These are phyloP conservation scores for Brotula barbata DNA, from an alignment of 2,797 vertebrate genomes.

Conservation along the genomic window DNA sequence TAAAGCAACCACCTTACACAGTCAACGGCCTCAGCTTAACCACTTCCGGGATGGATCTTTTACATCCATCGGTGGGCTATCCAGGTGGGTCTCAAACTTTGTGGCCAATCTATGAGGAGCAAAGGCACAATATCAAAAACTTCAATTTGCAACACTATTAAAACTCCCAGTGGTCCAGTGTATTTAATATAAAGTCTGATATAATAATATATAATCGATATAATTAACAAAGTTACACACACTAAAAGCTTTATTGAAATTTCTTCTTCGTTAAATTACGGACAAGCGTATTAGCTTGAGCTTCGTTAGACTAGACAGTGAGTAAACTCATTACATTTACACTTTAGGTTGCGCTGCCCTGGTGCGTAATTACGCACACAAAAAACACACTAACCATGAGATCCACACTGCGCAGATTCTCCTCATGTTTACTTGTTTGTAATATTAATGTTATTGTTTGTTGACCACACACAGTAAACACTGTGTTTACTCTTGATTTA, in stretches of 20 bases:
- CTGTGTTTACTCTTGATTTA: too few species aligned
- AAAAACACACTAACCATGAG: neutral
- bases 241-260: too few species aligned
- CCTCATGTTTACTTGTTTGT: neutral
- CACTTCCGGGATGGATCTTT: constrained; percentile 96
- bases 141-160: too few species aligned
- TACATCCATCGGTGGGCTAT: constrained; percentile 97
- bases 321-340: too few species aligned
- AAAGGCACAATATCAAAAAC: neutral
- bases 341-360: constrained; percentile 10
- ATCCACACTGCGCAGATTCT: constrained; percentile 13
- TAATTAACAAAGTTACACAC: too few species aligned
- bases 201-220: too few species aligned
- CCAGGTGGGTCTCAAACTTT: constrained; percentile 83
- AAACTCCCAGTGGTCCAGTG: too few species aligned
- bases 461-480: too few species aligned
- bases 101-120: neutral
- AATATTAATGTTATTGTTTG: too few species aligned
- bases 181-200: too few species aligned
- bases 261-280: neutral
- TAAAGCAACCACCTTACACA: constrained; percentile 99
- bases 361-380: constrained; percentile 51
- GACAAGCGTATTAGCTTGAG: neutral
- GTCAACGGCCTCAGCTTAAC: constrained; percentile 98
- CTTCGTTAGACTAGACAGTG: neutral